These are phyloP conservation scores for Phaonia tiefii DNA, from an alignment of 2,888 invertebrate species.

Conservation along the genomic window DNA sequence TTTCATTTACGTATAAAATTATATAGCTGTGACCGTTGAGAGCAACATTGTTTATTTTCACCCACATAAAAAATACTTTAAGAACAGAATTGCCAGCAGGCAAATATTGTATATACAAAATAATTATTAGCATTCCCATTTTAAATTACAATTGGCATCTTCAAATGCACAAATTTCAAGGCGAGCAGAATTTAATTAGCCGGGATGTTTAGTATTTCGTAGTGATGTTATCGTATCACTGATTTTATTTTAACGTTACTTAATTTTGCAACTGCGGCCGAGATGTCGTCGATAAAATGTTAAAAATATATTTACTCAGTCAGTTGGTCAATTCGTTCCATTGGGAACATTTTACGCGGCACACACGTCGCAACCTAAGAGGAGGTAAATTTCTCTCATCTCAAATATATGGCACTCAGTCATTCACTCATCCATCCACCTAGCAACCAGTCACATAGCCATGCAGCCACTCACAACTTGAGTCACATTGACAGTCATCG, in stretches of 20 bases:
- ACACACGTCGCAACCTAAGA: slow-evolving; percentile 14
- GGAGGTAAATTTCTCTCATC: slow-evolving; percentile 41
- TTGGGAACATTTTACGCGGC: not conserved
- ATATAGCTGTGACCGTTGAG: no score
- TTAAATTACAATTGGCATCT: no score
- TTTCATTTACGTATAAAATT: no score
- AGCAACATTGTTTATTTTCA: no score
- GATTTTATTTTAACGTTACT: not conserved
- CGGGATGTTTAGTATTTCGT: no score
- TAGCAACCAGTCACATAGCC: not conserved
- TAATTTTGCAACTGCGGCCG: not conserved
- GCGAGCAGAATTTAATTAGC: no score
- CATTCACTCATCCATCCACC: slow-evolving; percentile 23
- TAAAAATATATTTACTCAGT: slow-evolving; percentile 60
- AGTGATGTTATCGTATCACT: no score
- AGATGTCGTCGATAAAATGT: slow-evolving; percentile 56
- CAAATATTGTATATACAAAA: no score
- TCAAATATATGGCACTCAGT: slow-evolving; percentile 25
- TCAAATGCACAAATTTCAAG: no score
- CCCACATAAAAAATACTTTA: no score
- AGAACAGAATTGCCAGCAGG: no score
- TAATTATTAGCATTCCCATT: no score
- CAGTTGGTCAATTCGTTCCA: slow-evolving; percentile 14
- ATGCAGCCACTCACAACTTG: slow-evolving; percentile 7
- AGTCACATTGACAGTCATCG: slow-evolving; percentile 8